Percentiles rank a stretch among this genome's conserved stretches.
phyloP scores from a whole-genome alignment of 2,888 invertebrate species.

The Coremacera marginata region DNA sequence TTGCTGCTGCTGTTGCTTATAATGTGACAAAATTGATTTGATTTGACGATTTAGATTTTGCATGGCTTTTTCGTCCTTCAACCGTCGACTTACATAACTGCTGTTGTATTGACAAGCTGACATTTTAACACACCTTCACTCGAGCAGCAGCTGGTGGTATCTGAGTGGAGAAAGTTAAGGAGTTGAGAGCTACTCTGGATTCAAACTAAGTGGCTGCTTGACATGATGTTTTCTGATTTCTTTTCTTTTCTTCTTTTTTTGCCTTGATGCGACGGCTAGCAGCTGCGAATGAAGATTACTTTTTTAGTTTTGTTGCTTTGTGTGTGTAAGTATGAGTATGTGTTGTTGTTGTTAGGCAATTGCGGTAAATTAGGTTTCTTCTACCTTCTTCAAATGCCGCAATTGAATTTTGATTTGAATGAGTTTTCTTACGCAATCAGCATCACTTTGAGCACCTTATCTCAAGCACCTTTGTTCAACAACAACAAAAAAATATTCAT shows the following conservation, averaged over 20 bases:
- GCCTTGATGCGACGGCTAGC: neutral
- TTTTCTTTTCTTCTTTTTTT: neutral
- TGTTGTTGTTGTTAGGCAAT: constrained; percentile 1
- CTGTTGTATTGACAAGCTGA: constrained; percentile 5
- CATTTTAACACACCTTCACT: constrained; percentile 8
- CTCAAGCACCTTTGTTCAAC: no score
- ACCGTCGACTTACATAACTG: neutral
- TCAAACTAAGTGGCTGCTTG: neutral
- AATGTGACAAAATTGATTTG: constrained; percentile 46
- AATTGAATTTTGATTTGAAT: constrained; percentile 18
- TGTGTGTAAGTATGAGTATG: neutral
- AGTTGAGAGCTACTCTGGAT: neutral
- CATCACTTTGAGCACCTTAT: no score
- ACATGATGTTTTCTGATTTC: neutral
- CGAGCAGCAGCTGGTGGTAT: neutral
- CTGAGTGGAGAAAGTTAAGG: no score
- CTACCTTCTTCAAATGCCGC: constrained; percentile 2
- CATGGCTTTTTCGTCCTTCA: constrained; percentile 9
- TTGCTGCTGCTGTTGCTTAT: neutral
- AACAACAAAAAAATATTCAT: no score
- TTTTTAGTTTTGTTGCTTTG: neutral
- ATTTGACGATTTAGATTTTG: constrained; percentile 44
- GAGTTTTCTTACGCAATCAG: neutral
- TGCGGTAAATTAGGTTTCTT: constrained; percentile 15
- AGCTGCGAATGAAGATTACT: neutral